Conservation (phyloP, 2,797 vertebrate genomes). For the Picus viridis region DNA sequence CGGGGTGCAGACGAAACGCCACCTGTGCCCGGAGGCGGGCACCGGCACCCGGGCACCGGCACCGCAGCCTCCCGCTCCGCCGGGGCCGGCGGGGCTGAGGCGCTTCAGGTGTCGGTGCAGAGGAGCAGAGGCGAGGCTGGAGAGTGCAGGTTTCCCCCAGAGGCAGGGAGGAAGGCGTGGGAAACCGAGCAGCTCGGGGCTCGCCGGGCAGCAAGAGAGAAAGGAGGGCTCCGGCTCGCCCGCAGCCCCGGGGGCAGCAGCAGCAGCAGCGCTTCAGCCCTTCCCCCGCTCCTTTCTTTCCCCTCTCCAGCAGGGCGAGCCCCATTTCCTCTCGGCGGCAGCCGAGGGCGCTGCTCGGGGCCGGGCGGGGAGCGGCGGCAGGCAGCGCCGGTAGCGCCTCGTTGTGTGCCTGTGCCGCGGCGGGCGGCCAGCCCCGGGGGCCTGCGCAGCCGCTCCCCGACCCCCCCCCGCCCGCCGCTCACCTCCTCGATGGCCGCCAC, state of each 20-base stretch:
- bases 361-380: constrained; percentile 21
- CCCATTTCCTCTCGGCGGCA: constrained; percentile 22
- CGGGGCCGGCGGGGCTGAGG: background rate
- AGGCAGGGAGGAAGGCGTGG: background rate
- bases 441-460: constrained; percentile 10
- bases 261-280: background rate
- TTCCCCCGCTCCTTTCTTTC: background rate
- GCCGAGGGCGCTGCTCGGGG: constrained; percentile 48
- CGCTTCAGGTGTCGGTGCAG: background rate
- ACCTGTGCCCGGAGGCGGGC: background rate
- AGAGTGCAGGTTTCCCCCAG: background rate
- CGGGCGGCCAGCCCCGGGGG: constrained; percentile 7
- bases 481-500: constrained; percentile 94
- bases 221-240: too few relatives aligned
- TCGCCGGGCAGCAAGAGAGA: background rate
- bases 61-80: background rate
- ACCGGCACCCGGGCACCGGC: background rate
- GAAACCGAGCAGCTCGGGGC: background rate
- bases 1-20: background rate
- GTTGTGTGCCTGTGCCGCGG: constrained; percentile 4
- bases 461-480: constrained; percentile 60
- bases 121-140: background rate
- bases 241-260: background rate
- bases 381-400: constrained; percentile 41
- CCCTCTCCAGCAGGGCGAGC: background rate